Evolutionary conservation across 2,888 invertebrate species (phyloP).

Genomic region (Tortricodes alternella): DNA sequence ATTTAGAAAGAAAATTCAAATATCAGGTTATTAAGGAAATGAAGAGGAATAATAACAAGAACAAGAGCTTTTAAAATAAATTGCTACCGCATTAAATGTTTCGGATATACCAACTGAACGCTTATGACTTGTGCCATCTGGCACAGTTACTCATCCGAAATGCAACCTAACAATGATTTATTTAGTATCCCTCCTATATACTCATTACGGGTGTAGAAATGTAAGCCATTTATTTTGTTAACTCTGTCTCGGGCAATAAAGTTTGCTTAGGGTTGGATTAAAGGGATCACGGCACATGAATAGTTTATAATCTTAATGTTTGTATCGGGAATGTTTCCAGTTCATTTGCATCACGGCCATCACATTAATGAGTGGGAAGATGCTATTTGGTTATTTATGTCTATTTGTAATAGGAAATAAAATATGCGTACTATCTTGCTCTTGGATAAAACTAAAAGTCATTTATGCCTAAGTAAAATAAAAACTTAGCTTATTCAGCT

Average conservation of each 20-base stretch:
- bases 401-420: too few species aligned
- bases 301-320: constrained; percentile 67
- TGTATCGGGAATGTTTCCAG: constrained; percentile 48
- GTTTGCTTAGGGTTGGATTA: constrained; percentile 60
- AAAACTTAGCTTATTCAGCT: too few species aligned
- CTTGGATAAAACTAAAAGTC: too few species aligned
- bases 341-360: constrained; percentile 34
- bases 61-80: too few species aligned
- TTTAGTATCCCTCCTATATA: constrained; percentile 74
- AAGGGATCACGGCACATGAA: constrained; percentile 54
- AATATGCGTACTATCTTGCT: too few species aligned
- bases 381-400: too few species aligned
- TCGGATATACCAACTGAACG: not conserved
- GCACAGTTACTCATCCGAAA: constrained; percentile 56
- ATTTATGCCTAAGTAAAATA: too few species aligned
- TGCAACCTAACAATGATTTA: constrained; percentile 80
- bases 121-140: constrained; percentile 35
- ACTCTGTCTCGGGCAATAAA: constrained; percentile 76
- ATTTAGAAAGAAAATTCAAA: too few species aligned
- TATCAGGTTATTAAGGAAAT: too few species aligned
- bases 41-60: too few species aligned
- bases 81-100: too few species aligned
- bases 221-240: constrained; percentile 83
- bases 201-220: constrained; percentile 83
- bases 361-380: too few species aligned